A percentile compares a stretch with the other conserved stretches of the same genome.
Evolutionary conservation across 2,113 vertebrate species (phyloP).

Genomic region (Bambusicola thoracicus): DNA sequence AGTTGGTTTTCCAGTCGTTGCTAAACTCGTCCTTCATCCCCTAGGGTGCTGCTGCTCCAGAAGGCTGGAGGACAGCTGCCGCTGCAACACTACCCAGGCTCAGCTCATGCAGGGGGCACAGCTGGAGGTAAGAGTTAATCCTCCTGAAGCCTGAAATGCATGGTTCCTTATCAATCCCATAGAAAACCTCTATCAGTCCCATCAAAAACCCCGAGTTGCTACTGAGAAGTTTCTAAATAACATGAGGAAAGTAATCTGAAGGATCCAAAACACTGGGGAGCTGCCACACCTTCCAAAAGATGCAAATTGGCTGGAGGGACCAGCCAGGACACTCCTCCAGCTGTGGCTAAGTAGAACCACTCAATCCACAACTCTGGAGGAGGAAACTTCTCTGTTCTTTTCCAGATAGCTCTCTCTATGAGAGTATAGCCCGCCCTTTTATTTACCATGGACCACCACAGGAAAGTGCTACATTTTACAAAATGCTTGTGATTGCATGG

Average conservation of each 20-base stretch:
- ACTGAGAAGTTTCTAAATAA: neutral
- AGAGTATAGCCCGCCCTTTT: neutral
- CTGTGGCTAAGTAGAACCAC: neutral
- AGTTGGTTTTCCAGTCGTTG: neutral
- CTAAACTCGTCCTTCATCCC: neutral
- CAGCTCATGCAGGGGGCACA: accelerated
- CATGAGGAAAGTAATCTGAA: neutral
- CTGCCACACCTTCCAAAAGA: neutral
- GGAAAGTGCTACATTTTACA: neutral
- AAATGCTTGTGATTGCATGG: neutral
- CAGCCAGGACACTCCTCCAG: neutral
- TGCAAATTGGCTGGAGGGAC: neutral
- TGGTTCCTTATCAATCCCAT: neutral
- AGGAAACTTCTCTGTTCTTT: neutral
- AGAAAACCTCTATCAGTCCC: neutral
- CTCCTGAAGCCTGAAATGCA: neutral
- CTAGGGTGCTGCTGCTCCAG: neutral
- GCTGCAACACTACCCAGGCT: neutral
- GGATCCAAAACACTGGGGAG: neutral
- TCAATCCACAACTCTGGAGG: neutral
- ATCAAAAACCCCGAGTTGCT: neutral
- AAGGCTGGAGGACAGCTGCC: neutral
- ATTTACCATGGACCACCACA: neutral
- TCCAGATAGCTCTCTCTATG: neutral
- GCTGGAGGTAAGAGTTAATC: neutral